Base-by-base conservation (phyloP, 2,888 invertebrate genomes). In the Leptopilina syphax region DNA sequence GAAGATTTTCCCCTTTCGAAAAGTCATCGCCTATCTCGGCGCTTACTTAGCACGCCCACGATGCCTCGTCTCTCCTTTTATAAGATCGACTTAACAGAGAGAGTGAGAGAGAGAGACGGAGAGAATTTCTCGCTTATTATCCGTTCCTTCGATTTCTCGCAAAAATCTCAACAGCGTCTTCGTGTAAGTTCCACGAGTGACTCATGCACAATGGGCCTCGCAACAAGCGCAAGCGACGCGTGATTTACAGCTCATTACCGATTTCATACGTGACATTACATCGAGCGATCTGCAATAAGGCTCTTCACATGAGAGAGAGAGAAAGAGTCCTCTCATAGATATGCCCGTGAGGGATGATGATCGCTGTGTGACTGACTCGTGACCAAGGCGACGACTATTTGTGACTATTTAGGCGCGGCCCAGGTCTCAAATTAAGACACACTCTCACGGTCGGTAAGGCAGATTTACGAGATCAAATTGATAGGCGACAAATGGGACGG, bases 171-270 rank as follows among this genome's bases (percentile, higher is more conserved):
- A 81, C 77, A 80, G 81, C 83, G 82, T 81, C 82, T 82, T 79
- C 68, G 70, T 78, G 82, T 82, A 84, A 83, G 82, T 84, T 82
- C 82, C 79, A 79, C 79, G 81, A 83, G 80, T 84, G 82, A 82
- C 83, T 83, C 83, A 83, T 82, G 80, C 87, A 86, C 86, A 82
- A 82, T 82, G 83, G 86, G 80, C 80, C 83, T 81, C 84, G 81
- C 83, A 84, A 83, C 80, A 81, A 79, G 80, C 79, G 80, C 79
- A 80, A 81, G 82, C 82, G 81, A 85, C 85, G 83, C 85, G 86
- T 86, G 90, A 90, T 91, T 90, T 91, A 89, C 90, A 89, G 90
- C 90, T 91, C 90, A 91, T 91, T 91, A 91, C 89, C 90, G 90
- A 90, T 90, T 90, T 90, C 89, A 88, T 88, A 86, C 84, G 85